These are phyloP conservation scores for Craterocephalus amniculus DNA, from an alignment of 2,797 vertebrate genomes.

Conservation along the genomic window DNA sequence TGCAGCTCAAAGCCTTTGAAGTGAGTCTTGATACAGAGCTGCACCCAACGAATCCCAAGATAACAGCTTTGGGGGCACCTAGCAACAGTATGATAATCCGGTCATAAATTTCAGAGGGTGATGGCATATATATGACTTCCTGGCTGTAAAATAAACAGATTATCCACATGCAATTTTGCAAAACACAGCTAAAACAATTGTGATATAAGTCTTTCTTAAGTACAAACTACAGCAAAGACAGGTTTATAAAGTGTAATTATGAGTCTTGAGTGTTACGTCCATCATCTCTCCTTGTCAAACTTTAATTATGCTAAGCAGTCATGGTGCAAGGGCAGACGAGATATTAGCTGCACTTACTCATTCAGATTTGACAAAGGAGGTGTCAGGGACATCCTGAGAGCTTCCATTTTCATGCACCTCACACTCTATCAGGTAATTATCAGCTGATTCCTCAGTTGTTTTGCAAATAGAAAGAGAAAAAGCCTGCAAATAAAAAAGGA, in stretches of 20 bases:
- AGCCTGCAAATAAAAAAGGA: neutral
- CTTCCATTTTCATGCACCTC: slow-evolving; percentile 17
- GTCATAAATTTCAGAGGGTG: neutral
- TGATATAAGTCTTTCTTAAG: neutral
- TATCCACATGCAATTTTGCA: slow-evolving; percentile 2
- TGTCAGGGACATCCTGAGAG: slow-evolving; percentile 48
- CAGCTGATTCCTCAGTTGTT: slow-evolving; percentile 15
- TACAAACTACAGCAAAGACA: neutral
- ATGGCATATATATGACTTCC: neutral
- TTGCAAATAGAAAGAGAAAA: slow-evolving; percentile 12
- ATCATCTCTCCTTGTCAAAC: slow-evolving; percentile 8
- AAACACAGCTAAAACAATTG: neutral
- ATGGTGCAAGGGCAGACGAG: slow-evolving; percentile 11
- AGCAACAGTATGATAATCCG: slow-evolving; percentile 23
- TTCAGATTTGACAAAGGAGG: slow-evolving; percentile 42
- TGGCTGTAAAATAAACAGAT: slow-evolving; percentile 10
- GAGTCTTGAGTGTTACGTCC: slow-evolving; percentile 14
- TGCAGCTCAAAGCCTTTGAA: slow-evolving; percentile 55
- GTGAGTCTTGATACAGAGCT: slow-evolving; percentile 44
- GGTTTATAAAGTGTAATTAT: neutral
- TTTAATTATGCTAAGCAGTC: slow-evolving; percentile 11
- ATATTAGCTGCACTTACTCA: slow-evolving; percentile 38
- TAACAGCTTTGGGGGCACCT: slow-evolving; percentile 24
- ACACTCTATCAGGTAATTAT: slow-evolving; percentile 35
- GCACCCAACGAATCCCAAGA: slow-evolving; percentile 39